Base-by-base conservation (phyloP, 2,888 invertebrate genomes). In the Branchellion lobata region DNA sequence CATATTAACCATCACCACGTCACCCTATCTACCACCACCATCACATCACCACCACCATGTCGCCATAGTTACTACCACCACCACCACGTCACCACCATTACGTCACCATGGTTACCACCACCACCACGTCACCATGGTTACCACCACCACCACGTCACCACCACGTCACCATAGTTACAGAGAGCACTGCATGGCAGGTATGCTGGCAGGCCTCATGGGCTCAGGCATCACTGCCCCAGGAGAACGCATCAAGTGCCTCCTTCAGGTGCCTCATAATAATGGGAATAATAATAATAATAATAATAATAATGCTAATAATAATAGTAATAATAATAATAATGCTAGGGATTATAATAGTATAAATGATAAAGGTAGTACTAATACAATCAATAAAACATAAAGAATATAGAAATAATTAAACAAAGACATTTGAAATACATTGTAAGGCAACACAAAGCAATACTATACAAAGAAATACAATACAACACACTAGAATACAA, bases 151-250 rank as follows among this genome's bases (percentile, higher is more conserved):
- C 8, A 18, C 47, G 18, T 18, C 47, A 47, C 47, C 47, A 47
- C 47, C 47, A 47, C 24, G 21, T 57, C 24, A 57, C 61, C 61
- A 57, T n/a, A 40, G 40, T 31, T 65, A 29, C 18, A 33, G 47
- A 14, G 33, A 36, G 27, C 27, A n/a, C 36, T 68, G 27, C 87
- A 91, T 92, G 75, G 98, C 99, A 53, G 99, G 99, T 81, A 93
- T 95, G 36, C 93, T 99, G 86, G 96, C 98, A 71, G 99, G 99
- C n/a, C 92, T 98, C 77, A 95, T 97, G 87, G 98, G 99, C 0
- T 97, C 99, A 3, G 90, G 91, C 0, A 94, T 99, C 80, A 98
- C 97, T 95, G 95, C 97, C 21, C 99, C 99, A 0, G 99, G 99
- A 33, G 99, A 99, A 88, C 91, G 99, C 85, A 97, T 99, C 83